Base-by-base conservation (phyloP, 64 coral and sea anemone species). In the Anthopleura sola region DNA sequence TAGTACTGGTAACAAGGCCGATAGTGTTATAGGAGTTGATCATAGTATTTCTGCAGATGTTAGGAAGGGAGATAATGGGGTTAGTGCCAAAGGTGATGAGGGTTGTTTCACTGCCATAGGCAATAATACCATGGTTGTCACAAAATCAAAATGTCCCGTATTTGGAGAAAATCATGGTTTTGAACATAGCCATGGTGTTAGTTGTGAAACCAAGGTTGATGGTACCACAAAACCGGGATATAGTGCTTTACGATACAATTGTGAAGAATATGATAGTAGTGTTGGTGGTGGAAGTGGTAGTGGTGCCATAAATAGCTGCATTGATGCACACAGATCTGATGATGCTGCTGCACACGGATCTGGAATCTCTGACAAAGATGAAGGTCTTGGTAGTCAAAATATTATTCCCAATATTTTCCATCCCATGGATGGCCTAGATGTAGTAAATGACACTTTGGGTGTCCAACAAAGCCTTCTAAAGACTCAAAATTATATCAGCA, bases 361-460 rank as follows among this genome's bases (percentile, higher is more conserved):
- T 33, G 66, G 66, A 26, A 62, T 9, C 66, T 34, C 23, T 71
- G 29, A 71, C 11, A 10, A 71, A 34, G 66, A 6, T 16, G 16
- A 37, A 56, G 57, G 68, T 39, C 18, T 34, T 78, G 11, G 17
- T 55, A 34, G n/a, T 44, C 53, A 79, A 47, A 48, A 37, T 8
- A 29, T n/a, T n/a, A n/a, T 19, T 78, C 75, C 34, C 80, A 81
- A 44, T 44, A 79, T 18, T 24, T 79, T 79, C 44, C 37, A 44
- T 79, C 76, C 76, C 11, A 79, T 48, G 76, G 76, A 40, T 91
- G 93, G 93, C 26, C 19, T 94, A 18, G 85, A 88, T 85, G 88
- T 94, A 37, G n/a, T 90, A 0, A 38, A 79, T 79, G 76, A 79
- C 19, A 46, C 37, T 44, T 48, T 79, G 29, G 34, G 29, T 33